Evolutionary conservation across 2,888 invertebrate genomes (phyloP).

Genomic region (Cyaniris semiargus): DNA sequence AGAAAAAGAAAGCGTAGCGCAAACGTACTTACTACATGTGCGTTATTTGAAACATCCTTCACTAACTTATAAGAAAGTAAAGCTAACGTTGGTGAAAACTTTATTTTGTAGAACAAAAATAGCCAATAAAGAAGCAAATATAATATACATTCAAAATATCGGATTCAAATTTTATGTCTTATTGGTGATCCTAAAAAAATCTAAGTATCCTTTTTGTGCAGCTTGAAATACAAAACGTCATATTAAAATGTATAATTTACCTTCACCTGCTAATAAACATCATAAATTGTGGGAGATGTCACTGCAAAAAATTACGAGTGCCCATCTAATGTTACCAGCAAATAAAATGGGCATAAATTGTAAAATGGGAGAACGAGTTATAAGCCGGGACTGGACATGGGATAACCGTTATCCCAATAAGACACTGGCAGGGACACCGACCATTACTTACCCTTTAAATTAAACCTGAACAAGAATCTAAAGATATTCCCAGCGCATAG

Average conservation of each 20-base stretch:
- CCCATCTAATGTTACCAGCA: conserved; percentile 27
- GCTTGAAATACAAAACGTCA: not conserved
- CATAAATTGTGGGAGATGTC: conserved; percentile 39
- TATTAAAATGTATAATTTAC: not conserved
- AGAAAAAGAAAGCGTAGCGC: conserved; percentile 65
- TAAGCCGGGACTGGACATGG: not conserved
- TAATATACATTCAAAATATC: not conserved
- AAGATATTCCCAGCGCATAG: conserved; percentile 51
- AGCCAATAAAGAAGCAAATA: too few species aligned
- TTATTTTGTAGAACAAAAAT: too few species aligned
- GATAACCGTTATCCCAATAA: conserved; percentile 55
- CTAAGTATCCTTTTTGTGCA: not conserved
- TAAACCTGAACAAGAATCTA: conserved; percentile 53
- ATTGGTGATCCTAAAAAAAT: not conserved
- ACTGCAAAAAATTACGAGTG: conserved; percentile 44
- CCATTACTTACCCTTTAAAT: conserved; percentile 63
- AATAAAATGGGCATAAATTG: conserved; percentile 28
- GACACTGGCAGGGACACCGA: conserved; percentile 44
- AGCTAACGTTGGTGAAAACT: too few species aligned
- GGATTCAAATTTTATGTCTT: not conserved
- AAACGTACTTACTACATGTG: conserved; percentile 42
- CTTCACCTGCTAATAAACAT: not conserved
- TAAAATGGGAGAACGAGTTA: conserved; percentile 20
- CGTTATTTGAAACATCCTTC: not conserved
- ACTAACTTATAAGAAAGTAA: not conserved